Conservation (phyloP, 2,888 invertebrate genomes). For the Aproaerema taeniolella region DNA sequence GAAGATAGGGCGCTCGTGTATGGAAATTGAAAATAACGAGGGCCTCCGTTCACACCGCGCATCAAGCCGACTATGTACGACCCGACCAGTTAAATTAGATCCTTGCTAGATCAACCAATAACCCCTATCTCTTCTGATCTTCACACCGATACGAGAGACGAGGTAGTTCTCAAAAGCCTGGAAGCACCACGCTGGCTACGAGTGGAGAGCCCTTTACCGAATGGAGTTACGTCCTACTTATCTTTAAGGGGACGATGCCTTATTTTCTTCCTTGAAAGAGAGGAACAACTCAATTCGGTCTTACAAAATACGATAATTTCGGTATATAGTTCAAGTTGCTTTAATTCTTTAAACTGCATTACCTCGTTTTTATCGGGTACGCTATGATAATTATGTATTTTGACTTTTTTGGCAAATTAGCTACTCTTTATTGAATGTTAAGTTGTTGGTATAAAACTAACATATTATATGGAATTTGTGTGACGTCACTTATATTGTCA, state of each 20-base stretch:
- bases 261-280: conserved; percentile 63
- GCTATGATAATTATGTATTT: too few species aligned
- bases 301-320: conserved; percentile 50
- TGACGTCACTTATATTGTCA: too few species aligned
- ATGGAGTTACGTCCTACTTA: conserved; percentile 76
- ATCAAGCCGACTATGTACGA: conserved; percentile 59
- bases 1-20: conserved; percentile 64
- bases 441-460: too few species aligned
- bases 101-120: conserved; percentile 46
- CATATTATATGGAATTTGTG: too few species aligned
- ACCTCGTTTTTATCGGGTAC: too few species aligned
- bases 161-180: conserved; percentile 51
- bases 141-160: conserved; percentile 45
- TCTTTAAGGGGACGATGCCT: conserved; percentile 70
- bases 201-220: conserved; percentile 71
- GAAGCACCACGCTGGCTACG: conserved; percentile 55
- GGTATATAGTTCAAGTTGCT: too few species aligned
- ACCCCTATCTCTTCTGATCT: conserved; percentile 51
- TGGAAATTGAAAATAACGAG: conserved; percentile 78
- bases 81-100: conserved; percentile 55
- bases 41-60: conserved; percentile 68
- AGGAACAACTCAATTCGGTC: conserved; percentile 58
- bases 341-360: too few species aligned
- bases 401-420: too few species aligned
- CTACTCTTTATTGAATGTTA: too few species aligned